phyloP scores from a whole-genome alignment of 2,888 invertebrate genomes.

The Archips xylosteana region DNA sequence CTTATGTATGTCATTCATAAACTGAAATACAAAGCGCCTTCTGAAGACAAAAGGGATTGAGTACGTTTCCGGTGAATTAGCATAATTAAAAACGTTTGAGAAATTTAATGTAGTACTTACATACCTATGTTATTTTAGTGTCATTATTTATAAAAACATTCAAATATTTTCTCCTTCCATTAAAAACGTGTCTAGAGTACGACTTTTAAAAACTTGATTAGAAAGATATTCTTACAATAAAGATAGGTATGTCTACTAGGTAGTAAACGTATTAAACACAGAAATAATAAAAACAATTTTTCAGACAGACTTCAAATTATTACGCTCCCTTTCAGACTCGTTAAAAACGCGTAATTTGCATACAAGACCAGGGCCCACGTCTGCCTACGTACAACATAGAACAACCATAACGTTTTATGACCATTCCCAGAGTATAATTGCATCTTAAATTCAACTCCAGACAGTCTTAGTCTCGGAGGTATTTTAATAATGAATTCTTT shows the following conservation, averaged over 20 bases:
- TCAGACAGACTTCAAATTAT: neutral
- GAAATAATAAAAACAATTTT: neutral
- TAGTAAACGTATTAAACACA: neutral
- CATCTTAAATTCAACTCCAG: constrained; percentile 77
- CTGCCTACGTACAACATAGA: constrained; percentile 31
- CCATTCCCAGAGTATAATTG: constrained; percentile 51
- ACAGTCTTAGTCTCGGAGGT: constrained; percentile 73
- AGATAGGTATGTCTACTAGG: neutral
- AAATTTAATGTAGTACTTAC: neutral
- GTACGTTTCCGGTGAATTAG: constrained; percentile 23
- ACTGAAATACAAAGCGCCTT: constrained; percentile 65
- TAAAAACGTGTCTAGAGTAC: neutral
- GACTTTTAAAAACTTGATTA: neutral
- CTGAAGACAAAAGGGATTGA: constrained; percentile 48
- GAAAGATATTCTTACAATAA: neutral
- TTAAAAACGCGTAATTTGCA: constrained; percentile 15
- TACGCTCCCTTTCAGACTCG: neutral
- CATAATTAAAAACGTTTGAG: constrained; percentile 8
- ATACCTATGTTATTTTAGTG: neutral
- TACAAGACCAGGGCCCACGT: constrained; percentile 9
- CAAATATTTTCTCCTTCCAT: neutral
- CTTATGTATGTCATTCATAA: constrained; percentile 77
- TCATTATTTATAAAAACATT: neutral
- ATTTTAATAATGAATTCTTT: constrained; percentile 82
- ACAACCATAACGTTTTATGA: constrained; percentile 41